Evolutionary conservation across 1,140 invertebrate species (phyloP), one percentile per base, ranked within the genome.

Genomic region (Anoplophora glabripennis): DNA sequence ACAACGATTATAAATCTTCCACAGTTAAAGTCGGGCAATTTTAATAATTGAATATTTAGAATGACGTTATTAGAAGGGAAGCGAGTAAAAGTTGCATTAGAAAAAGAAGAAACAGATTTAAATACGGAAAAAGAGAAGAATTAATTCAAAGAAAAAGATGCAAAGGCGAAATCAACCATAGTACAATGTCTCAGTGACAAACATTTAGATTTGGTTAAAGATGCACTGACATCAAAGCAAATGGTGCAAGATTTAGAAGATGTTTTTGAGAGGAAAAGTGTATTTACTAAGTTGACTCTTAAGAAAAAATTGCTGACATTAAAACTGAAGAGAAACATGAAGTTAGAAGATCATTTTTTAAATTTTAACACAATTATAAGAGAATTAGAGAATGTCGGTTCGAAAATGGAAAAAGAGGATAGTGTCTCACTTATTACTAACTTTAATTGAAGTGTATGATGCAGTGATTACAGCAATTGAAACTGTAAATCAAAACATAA

Each of bases 381-480:
- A 49, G 57, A 66, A 28, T 36, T 66, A 14, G 21, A 61, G 35
- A 36, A 28, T 53, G 69, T 70, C 37, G 75, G 73, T 7, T 69
- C 68, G 9, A 74, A 75, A 65, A 41, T 78, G 17, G 70, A 76
- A 35, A 75, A 78, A 54, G n/a, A n/a, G n/a, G 62, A 47, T 28
- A 65, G 72, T 18, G 69, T 75, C n/a, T n/a, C n/a, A n/a, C 63
- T 65, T 77, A 54, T 62, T 76, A 33, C 51, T 75, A 0, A 70
- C 68, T 41, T 53, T 77, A 40, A 70, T 72, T 10, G 36, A 63
- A 45, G 62, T 45, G 37, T 76, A 73, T 59, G 68, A 74, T 53
- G 65, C 68, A 7, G 65, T 76, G 12, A 64, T 74, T 7, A 75
- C 75, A n/a, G 71, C 73, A 14, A 71, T 77, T n/a, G 73, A 76